Percentiles rank a stretch among this genome's conserved stretches.
These are phyloP conservation scores for Drepanosiphum platanoidis DNA, from an alignment of 2,888 invertebrate species.

Conservation along the genomic window DNA sequence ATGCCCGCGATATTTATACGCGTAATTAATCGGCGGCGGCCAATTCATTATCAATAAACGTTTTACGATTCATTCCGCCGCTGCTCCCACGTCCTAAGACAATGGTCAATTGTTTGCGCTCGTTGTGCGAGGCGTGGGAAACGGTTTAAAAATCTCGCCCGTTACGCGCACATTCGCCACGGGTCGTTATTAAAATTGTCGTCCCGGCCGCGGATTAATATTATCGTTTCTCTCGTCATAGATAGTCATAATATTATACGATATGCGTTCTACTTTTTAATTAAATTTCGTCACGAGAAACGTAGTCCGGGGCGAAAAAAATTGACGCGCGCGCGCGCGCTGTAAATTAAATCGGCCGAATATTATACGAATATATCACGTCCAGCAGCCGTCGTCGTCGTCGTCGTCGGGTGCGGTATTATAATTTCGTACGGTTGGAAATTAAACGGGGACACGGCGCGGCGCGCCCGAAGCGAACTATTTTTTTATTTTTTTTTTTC, in stretches of 20 bases:
- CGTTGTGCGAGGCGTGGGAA: conserved; percentile 36
- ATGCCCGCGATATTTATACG: too few species aligned
- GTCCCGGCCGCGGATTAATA: not conserved
- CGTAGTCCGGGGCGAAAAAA: too few species aligned
- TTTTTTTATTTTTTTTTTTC: too few species aligned
- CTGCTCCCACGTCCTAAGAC: not conserved
- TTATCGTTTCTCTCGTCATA: conserved; percentile 1
- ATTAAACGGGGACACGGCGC: too few species aligned
- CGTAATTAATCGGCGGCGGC: not conserved
- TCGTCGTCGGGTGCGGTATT: too few species aligned
- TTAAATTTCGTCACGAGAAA: not conserved
- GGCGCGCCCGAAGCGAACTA: not conserved
- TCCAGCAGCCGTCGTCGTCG: too few species aligned
- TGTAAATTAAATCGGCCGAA: not conserved
- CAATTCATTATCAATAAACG: not conserved
- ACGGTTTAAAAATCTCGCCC: conserved; percentile 1
- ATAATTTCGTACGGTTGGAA: too few species aligned
- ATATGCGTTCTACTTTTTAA: not conserved
- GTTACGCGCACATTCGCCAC: not conserved
- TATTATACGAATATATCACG: too few species aligned
- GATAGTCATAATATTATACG: not conserved
- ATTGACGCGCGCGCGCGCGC: not conserved
- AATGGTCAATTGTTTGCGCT: not conserved
- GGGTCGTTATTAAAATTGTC: not conserved
- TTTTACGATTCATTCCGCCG: not conserved